Percentiles rank a stretch among this genome's conserved stretches.
These are phyloP conservation scores for Drosophila helvetica DNA, from an alignment of 2,888 invertebrate genomes.

Conservation along the genomic window DNA sequence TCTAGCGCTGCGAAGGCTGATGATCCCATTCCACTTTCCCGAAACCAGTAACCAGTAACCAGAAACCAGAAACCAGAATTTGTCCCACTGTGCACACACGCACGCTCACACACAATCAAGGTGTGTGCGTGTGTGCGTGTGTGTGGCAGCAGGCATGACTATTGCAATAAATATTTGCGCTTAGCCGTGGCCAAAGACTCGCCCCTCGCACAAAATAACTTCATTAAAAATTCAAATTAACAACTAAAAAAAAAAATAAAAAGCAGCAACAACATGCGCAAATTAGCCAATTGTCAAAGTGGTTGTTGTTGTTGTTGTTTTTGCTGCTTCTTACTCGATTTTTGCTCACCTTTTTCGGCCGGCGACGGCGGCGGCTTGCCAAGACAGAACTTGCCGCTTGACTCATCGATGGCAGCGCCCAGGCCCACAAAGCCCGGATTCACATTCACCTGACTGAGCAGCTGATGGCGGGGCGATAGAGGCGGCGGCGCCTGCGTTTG, in stretches of 20 bases:
- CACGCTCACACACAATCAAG: conserved; percentile 15
- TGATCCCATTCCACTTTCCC: conserved; percentile 42
- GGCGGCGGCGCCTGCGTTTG: neutral
- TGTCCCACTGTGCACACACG: conserved; percentile 60
- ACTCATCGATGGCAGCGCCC: conserved; percentile 78
- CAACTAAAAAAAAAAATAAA: conserved; percentile 25
- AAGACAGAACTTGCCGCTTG: conserved; percentile 76
- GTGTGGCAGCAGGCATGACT: conserved; percentile 51
- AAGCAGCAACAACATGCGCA: conserved; percentile 42
- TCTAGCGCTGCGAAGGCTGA: conserved; percentile 24
- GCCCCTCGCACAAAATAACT: conserved; percentile 67
- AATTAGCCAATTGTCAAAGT: conserved; percentile 44
- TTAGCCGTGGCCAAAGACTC: conserved; percentile 62
- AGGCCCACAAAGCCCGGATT: conserved; percentile 67
- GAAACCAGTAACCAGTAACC: conserved; percentile 28
- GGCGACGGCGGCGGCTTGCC: conserved; percentile 75
- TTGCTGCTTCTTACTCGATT: neutral
- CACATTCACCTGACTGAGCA: conserved; percentile 42
- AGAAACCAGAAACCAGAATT: conserved; percentile 36
- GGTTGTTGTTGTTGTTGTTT: conserved; percentile 14
- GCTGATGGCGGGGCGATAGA: conserved; percentile 37
- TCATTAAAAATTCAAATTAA: conserved; percentile 71
- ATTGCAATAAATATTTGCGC: conserved; percentile 75
- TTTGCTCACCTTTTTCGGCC: conserved; percentile 74
- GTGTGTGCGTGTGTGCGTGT: conserved; percentile 24